phyloP scores from a whole-genome alignment of 2,113 vertebrate species.

The Sinocyclocheilus grahami region DNA sequence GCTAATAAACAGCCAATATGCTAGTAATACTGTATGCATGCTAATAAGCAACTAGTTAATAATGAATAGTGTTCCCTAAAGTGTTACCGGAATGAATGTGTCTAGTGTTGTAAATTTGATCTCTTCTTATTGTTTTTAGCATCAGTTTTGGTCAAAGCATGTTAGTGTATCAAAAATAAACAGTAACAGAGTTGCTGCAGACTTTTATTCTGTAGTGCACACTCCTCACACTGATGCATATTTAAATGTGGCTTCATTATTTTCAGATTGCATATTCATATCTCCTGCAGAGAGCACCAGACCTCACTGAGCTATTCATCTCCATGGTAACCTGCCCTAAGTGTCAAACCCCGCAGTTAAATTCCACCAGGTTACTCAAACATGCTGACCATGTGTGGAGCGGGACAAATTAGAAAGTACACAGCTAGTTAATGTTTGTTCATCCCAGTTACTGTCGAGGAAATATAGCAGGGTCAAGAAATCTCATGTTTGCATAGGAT shows the following conservation, averaged over 20 bases:
- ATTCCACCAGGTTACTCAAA: constrained; percentile 44
- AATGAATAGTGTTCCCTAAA: no score
- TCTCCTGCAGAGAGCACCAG: constrained; percentile 55
- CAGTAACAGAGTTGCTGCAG: no score
- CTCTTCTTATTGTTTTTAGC: no score
- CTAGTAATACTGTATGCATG: no score
- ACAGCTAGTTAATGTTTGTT: constrained; percentile 54
- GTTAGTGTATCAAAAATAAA: no score
- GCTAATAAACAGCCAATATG: no score
- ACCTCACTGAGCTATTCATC: constrained; percentile 59
- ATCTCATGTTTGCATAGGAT: constrained; percentile 34
- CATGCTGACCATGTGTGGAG: constrained; percentile 36
- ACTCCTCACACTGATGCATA: neutral
- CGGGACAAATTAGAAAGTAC: constrained; percentile 41
- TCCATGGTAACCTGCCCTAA: constrained; percentile 63
- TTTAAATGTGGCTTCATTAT: constrained; percentile 51
- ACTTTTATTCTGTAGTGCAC: no score
- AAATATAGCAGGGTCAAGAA: constrained; percentile 17
- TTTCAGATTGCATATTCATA: constrained; percentile 47
- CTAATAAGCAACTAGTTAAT: no score
- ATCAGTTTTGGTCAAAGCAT: no score
- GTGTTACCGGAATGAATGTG: no score
- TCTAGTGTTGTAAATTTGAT: no score
- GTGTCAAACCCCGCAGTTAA: constrained; percentile 18
- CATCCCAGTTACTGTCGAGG: constrained; percentile 22